Evolutionary conservation across 2,888 invertebrate genomes (phyloP).

Genomic region (Apamea anceps): DNA sequence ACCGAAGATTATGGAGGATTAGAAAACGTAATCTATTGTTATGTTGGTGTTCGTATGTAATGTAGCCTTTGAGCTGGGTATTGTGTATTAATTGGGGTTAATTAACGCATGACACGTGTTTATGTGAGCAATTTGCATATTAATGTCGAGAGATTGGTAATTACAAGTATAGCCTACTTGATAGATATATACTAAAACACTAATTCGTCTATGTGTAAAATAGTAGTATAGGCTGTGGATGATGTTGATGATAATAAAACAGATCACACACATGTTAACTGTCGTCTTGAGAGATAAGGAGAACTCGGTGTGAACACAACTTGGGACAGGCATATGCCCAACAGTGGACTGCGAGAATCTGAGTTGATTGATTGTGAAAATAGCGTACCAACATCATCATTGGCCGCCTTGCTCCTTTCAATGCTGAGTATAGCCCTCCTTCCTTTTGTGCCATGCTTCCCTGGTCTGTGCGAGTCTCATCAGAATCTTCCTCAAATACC

Average conservation of each 20-base stretch:
- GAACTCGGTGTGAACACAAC: background rate
- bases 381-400: background rate
- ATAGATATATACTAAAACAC: background rate
- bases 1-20: constrained; percentile 15
- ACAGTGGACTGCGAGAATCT: background rate
- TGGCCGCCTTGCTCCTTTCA: too few species aligned
- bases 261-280: background rate
- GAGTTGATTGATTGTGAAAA: background rate
- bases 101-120: constrained; percentile 27
- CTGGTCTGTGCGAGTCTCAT: background rate
- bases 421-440: too few species aligned
- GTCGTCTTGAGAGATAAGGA: background rate
- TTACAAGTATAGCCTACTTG: background rate
- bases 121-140: constrained; percentile 23
- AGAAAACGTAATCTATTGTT: constrained; percentile 21
- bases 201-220: background rate
- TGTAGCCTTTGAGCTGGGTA: constrained; percentile 31
- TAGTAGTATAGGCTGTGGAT: too few species aligned
- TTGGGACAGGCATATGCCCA: background rate
- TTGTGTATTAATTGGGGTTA: constrained; percentile 33
- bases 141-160: background rate
- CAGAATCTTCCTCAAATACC: background rate
- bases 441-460: too few species aligned
- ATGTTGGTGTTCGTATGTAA: constrained; percentile 9
- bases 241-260: too few species aligned